phyloP scores from a whole-genome alignment of 1,140 invertebrate species.

The Thrips palmi region DNA sequence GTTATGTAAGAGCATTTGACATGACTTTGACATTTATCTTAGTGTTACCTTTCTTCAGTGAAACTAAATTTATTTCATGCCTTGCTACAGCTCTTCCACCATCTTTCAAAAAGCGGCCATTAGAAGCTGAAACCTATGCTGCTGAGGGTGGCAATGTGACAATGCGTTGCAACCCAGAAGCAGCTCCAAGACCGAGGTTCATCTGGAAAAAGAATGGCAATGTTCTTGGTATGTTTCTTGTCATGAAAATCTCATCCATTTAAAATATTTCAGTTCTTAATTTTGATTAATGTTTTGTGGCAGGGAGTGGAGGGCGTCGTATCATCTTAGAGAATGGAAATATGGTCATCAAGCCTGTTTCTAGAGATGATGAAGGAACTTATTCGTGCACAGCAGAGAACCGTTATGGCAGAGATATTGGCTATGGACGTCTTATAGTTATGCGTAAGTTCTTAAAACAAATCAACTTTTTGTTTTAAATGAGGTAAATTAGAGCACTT shows the following conservation, averaged over 20 bases:
- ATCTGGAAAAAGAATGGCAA: conserved; percentile 83
- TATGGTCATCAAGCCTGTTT: conserved; percentile 70
- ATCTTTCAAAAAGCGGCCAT: conserved; percentile 74
- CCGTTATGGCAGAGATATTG: conserved; percentile 60
- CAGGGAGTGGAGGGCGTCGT: conserved; percentile 46
- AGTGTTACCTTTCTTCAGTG: background rate
- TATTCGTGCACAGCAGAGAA: conserved; percentile 80
- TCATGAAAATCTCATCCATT: background rate
- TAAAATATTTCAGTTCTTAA: conserved; percentile 3
- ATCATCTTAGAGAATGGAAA: conserved; percentile 66
- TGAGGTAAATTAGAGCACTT: no score
- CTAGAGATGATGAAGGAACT: conserved; percentile 68
- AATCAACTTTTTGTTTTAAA: conserved; percentile 1
- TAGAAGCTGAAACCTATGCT: conserved; percentile 76
- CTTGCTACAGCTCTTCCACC: conserved; percentile 50
- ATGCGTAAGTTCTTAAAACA: conserved; percentile 41
- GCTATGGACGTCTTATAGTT: conserved; percentile 64
- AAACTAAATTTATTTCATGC: conserved; percentile 5
- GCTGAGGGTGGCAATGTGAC: conserved; percentile 82
- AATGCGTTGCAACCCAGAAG: conserved; percentile 82
- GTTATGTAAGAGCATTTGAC: conserved; percentile 32
- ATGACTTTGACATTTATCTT: background rate
- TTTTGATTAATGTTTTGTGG: background rate
- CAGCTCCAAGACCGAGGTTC: conserved; percentile 74
- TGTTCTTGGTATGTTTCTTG: conserved; percentile 35